Conservation (phyloP, 2,113 vertebrate species). For the Mus musculus region GRCm39 chr12:8727001-8727500, state of each 20-base stretch:
- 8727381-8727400: constrained; percentile 28
- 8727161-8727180: background rate
- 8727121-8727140: background rate
- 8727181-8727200: constrained; percentile 39
- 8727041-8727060: constrained; percentile 39
- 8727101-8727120: background rate
- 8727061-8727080: constrained; percentile 43
- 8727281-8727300: constrained; percentile 13
- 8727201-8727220: background rate
- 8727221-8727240: constrained; percentile 46
- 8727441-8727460: constrained; percentile 21
- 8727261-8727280: constrained; percentile 13
- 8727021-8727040: background rate
- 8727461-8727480: constrained; percentile 17
- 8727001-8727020: background rate
- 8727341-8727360: background rate
- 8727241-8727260: constrained; percentile 38
- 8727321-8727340: background rate
- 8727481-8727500: constrained; percentile 37
- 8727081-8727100: constrained; percentile 55
- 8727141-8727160: constrained; percentile 1
- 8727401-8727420: constrained; percentile 6
- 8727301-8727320: background rate
- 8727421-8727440: background rate
- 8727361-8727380: constrained; percentile 12